Evolutionary conservation across 1,140 invertebrate species (phyloP), one percentile per base, ranked within the genome.

Genomic region (Neotoxoptera formosana): DNA sequence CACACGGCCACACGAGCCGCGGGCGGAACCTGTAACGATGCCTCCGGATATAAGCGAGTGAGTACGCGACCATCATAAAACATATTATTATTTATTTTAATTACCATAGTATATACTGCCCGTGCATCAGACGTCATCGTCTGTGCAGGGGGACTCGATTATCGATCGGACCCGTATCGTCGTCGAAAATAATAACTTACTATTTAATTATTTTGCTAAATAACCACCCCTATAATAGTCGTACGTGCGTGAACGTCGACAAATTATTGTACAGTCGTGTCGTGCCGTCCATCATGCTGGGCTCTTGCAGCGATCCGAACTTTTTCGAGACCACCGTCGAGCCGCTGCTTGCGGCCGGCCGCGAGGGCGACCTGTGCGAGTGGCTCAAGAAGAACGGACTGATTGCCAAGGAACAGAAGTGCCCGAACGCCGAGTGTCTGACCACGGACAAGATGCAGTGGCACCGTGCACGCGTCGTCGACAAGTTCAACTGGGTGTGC

Each of bases 401-500:
- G 7, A 87, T 95, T 34, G 87, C 94, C 7, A 93, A 94, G 45
- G 94, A 94, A 11, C 91, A 94, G 81, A 94, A 94, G 90, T 95
- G 95, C 93, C 91, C 94, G 2, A 94, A 94, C 47, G 53, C 94
- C 21, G 94, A 94, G 45, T 95, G 95, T 90, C 48, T 86, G 6
- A 94, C 94, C 86, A 91, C 89, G n/a, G 94, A 94, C 36, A 94
- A 94, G 21, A 94, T 95, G 94, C 92, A 94, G 36, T 95, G 95
- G 95, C 94, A 94, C 81, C 94, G 94, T 45, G 94, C 94, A 25
- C 83, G 95, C 21, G 94, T 94, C 17, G 94, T 95, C 30, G 95
- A 95, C 84, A 95, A 95, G 89, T 95, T 94, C 93, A 94, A 95
- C 60, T 95, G 95, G 95, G 93, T 94, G 23, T 95, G 95, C 84